Evolutionary conservation across 2,113 vertebrate species (phyloP).

Genomic region (Reinhardtius hippoglossoides): DNA sequence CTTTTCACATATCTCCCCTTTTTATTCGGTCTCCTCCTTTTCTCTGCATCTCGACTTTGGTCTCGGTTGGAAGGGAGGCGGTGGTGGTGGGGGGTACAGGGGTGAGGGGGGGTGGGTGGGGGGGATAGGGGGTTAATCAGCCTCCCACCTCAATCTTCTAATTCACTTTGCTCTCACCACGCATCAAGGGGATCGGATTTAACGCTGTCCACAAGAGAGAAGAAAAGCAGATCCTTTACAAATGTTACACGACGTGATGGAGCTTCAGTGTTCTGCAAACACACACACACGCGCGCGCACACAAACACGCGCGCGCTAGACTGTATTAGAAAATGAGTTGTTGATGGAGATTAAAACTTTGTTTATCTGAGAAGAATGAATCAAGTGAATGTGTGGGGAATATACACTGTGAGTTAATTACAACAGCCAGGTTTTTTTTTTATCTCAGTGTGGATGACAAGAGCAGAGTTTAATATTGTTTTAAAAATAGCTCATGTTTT

Average conservation of each 20-base stretch:
- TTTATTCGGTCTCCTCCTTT: slow-evolving; percentile 70
- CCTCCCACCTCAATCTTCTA: slow-evolving; percentile 67
- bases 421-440: too few species aligned
- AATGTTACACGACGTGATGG: slow-evolving; percentile 64
- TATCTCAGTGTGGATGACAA: too few species aligned
- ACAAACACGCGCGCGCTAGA: background rate
- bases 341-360: background rate
- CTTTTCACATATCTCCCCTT: slow-evolving; percentile 78
- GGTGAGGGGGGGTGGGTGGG: too few species aligned
- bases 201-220: slow-evolving; percentile 40
- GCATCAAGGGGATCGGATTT: slow-evolving; percentile 79
- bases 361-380: background rate
- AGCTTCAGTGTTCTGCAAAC: slow-evolving; percentile 27
- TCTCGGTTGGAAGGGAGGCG: slow-evolving; percentile 33
- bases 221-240: slow-evolving; percentile 62
- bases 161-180: slow-evolving; percentile 76
- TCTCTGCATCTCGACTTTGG: slow-evolving; percentile 65
- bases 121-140: slow-evolving; percentile 53
- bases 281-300: too few species aligned
- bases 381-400: background rate
- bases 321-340: background rate
- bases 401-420: background rate
- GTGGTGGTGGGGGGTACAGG: background rate
- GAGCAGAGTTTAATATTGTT: too few species aligned
- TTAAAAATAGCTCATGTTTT: too few species aligned